These are phyloP conservation scores for Echiichthys vipera DNA, from an alignment of 2,797 vertebrate species.

Conservation along the genomic window DNA sequence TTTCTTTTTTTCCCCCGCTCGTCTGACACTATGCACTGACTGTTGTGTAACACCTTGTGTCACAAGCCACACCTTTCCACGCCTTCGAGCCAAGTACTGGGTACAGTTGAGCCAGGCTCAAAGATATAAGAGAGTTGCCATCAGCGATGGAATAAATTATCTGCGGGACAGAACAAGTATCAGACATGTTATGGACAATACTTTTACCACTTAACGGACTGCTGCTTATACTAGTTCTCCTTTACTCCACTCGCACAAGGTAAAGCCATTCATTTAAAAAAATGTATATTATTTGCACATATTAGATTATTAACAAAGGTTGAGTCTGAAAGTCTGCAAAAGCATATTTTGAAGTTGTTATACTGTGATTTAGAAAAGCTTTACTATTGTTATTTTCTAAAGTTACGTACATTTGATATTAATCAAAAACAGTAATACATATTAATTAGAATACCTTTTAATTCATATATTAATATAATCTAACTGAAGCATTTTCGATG, in stretches of 20 bases:
- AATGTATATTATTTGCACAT: background rate
- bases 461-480: background rate
- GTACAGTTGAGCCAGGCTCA: conserved; percentile 17
- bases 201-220: conserved; percentile 67
- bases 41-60: conserved; percentile 57
- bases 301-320: background rate
- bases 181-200: conserved; percentile 75
- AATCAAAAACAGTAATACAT: background rate
- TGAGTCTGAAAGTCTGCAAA: background rate
- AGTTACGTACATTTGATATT: background rate
- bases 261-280: conserved; percentile 58
- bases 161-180: conserved; percentile 11
- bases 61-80: conserved; percentile 73
- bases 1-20: too few relatives aligned
- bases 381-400: background rate
- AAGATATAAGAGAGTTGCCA: conserved; percentile 33
- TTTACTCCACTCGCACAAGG: conserved; percentile 74
- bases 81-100: conserved; percentile 27
- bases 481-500: background rate
- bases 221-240: conserved; percentile 60
- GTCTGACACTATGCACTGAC: background rate
- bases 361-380: background rate
- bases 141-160: conserved; percentile 16
- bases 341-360: background rate
- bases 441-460: background rate